Conservation (phyloP, 2,797 vertebrate genomes). For the Salmo trutta region DNA sequence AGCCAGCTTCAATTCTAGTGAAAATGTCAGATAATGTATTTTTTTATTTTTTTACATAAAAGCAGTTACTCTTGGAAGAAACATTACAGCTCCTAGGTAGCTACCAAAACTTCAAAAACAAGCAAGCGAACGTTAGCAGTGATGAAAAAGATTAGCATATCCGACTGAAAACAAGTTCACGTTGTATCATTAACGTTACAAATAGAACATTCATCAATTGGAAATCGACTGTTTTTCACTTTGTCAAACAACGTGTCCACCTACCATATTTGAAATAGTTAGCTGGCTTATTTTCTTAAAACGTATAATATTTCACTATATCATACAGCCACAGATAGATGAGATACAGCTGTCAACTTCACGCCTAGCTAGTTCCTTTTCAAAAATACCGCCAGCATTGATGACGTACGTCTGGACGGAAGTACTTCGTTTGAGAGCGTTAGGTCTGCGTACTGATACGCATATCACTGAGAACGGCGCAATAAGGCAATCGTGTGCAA, state of each 20-base stretch:
- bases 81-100: no score
- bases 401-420: conserved; percentile 47
- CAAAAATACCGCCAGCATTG: conserved; percentile 73
- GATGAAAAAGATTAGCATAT: no score
- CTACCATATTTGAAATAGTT: conserved; percentile 54
- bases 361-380: conserved; percentile 27
- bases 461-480: neutral
- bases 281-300: neutral
- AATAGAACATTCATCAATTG: neutral
- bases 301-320: neutral
- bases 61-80: no score
- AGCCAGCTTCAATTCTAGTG: no score
- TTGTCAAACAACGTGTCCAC: neutral
- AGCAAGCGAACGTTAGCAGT: no score
- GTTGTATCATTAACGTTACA: neutral
- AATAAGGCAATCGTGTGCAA: no score
- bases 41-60: no score
- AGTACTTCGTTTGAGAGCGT: neutral
- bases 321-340: neutral
- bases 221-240: neutral
- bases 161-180: neutral
- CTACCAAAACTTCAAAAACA: no score
- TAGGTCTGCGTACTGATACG: conserved; percentile 39
- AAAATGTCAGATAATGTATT: no score
- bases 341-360: neutral